Base-by-base conservation (phyloP, 2,888 invertebrate genomes). In the Cataglyphis albicans region DNA sequence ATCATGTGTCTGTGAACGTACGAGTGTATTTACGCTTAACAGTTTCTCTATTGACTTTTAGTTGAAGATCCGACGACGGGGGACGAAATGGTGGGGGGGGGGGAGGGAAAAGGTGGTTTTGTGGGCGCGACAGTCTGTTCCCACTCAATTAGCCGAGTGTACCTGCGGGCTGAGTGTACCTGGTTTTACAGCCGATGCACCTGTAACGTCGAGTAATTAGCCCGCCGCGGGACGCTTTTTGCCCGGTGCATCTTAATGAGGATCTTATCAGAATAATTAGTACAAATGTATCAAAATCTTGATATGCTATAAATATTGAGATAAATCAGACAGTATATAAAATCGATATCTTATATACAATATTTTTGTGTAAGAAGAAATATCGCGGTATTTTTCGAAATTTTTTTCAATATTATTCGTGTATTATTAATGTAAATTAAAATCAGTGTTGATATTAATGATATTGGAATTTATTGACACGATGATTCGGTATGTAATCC, bases 151-250 rank as follows among this genome's bases (percentile, higher is more conserved):
- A 91, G 84, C 84, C 80, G 73, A 55, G 81, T 82, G 70, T 86
- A 88, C 85, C 84, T 84, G 84, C 73, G 64, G 83, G 86, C 78
- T 83, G 64, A 67, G 84, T 84, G 83, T 78, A 78, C 61, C 81
- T 73, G 86, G 86, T 87, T 87, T 82, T 86, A 82, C 85, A 84
- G 80, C 57, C 82, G 80, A 82, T 76, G 85, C 85, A 90, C 88
- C 87, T 88, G 89, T 87, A 90, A 90, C 84, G 68, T 81, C 82
- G 89, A 86, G 83, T 88, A 91, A 91, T 91, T 91, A 91, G 86
- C 78, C 82, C 25, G 18, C 15, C 38, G 12, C 38, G 21, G 74
- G 86, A 83, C 81, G 35, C 63, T 82, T 88, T 87, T 87, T 85
- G 74, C 81, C 52, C 7, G 15, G 2, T 3, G 38, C 44, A 25